Conservation (phyloP, 1,140 invertebrate genomes). For the Harpegnathos saltator region DNA sequence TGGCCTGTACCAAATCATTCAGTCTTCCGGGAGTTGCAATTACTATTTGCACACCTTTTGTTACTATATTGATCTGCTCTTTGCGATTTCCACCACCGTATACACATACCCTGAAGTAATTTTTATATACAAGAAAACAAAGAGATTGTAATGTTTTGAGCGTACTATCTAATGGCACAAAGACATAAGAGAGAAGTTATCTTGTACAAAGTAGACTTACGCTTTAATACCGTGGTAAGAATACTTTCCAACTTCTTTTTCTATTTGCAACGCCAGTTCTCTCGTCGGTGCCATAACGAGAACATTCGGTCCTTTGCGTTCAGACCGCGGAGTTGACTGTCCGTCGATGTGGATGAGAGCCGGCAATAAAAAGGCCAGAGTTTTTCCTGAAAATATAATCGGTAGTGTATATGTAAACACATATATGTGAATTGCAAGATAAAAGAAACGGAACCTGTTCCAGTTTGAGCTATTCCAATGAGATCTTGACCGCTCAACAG, state of each 20-base stretch:
- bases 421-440: background rate
- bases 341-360: conserved; percentile 95
- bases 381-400: conserved; percentile 88
- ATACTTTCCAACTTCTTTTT: conserved; percentile 95
- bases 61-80: conserved; percentile 90
- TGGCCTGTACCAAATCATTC: conserved; percentile 91
- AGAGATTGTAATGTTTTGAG: background rate
- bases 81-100: conserved; percentile 94
- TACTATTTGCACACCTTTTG: conserved; percentile 93
- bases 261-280: conserved; percentile 96
- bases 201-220: conserved; percentile 84
- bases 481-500: conserved; percentile 94
- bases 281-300: conserved; percentile 95
- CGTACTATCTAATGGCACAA: too few relatives aligned
- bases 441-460: conserved; percentile 90
- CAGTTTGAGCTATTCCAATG: conserved; percentile 97
- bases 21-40: conserved; percentile 96
- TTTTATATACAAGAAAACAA: background rate
- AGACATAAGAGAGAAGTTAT: too few relatives aligned
- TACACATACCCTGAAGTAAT: conserved; percentile 89
- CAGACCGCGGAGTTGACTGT: conserved; percentile 89
- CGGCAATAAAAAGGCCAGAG: conserved; percentile 95
- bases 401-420: background rate
- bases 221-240: conserved; percentile 93
- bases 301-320: conserved; percentile 93